Base-by-base conservation (phyloP, 2,888 invertebrate species). In the Hirudinaria manillensis region DNA sequence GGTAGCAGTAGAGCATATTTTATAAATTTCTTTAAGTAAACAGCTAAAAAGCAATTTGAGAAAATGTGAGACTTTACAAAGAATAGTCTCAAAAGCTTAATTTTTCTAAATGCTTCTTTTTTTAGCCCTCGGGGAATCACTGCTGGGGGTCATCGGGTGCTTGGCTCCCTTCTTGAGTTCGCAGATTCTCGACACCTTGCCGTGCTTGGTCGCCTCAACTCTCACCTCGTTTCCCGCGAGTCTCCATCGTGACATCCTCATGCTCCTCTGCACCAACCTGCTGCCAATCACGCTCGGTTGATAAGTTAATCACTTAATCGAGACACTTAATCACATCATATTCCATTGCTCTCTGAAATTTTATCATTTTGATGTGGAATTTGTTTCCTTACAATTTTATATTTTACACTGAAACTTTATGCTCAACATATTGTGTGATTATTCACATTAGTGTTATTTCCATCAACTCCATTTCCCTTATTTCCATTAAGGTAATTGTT, bases 81-180 rank as follows among this genome's bases (percentile, higher is more conserved):
- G 27, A 16, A 24, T n/a, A 34, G 4, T 10, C 32, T n/a, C n/a
- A 68, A 68, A 29, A 19, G 10, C 4, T 29, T 32, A 10, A n/a
- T 6, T 1, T 32, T n/a, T 24, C 7, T 68, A 68, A 68, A 68
- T 34, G 32, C n/a, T 68, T n/a, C n/a, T n/a, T 45, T 45, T 16
- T 45, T 68, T 70, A 78, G 78, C 75, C 7, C 70, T 78, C 66
- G 78, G 77, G 19, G 78, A 78, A 65, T 78, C 77, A 38, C 89
- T 97, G 74, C 89, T 99, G 55, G 94, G 95, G 86, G 94, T 95
- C 81, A 88, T 98, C 79, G 93, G 94, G 79, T 96, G 96, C 84
- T 88, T 99, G 80, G 89, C 98, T 78, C 95, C 98, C 19, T 99
- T 99, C 87, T 87, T 99, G 83, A 97, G 98, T 85, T 92, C 94